Conservation (phyloP, 2,888 invertebrate genomes). For the Drosophila imparisetae region DNA sequence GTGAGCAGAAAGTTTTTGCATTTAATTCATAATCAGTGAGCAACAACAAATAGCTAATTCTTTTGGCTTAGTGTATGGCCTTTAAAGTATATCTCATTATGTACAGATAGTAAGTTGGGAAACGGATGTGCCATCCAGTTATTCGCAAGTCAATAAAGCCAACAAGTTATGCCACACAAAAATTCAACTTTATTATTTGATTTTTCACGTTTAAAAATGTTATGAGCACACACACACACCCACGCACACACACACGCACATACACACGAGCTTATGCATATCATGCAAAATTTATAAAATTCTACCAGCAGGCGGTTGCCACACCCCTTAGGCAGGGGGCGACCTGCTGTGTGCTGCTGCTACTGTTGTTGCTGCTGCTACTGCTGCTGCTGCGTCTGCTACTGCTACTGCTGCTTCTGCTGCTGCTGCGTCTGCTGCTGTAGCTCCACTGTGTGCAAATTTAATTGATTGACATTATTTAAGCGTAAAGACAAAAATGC, state of each 20-base stretch:
- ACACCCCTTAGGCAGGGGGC: slow-evolving; percentile 8
- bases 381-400: neutral
- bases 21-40: neutral
- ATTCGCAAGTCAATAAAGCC: slow-evolving; percentile 7
- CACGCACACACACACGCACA: slow-evolving; percentile 7
- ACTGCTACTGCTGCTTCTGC: neutral
- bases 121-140: neutral
- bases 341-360: slow-evolving; percentile 7
- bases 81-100: neutral
- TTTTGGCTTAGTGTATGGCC: neutral
- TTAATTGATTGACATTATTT: slow-evolving; percentile 61
- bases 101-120: neutral
- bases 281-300: slow-evolving; percentile 50
- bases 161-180: neutral
- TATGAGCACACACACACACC: slow-evolving; percentile 16
- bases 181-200: slow-evolving; percentile 18
- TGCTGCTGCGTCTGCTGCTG: neutral
- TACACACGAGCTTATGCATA: slow-evolving; percentile 33
- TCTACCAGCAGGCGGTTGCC: slow-evolving; percentile 41
- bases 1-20: neutral
- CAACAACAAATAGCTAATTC: neutral
- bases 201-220: slow-evolving; percentile 32
- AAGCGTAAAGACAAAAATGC: slow-evolving; percentile 48
- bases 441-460: slow-evolving; percentile 33
- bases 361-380: neutral